Base-by-base conservation (phyloP, 1,140 invertebrate genomes). In the Colletes gigas region DNA sequence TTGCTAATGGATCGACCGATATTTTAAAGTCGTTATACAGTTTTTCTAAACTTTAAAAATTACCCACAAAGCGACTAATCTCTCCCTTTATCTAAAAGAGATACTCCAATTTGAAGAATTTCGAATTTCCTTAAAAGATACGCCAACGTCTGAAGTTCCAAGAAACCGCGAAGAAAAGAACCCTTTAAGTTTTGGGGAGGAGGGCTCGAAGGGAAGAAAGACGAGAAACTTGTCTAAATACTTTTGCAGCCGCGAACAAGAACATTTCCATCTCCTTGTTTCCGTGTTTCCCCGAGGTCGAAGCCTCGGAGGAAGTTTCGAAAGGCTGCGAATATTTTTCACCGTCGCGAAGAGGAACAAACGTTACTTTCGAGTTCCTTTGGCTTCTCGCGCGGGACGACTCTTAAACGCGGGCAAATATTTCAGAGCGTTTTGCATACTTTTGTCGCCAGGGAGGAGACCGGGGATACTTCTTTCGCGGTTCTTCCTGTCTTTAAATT, bases 401-500 rank as follows among this genome's bases (percentile, higher is more conserved):
- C 60, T 62, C 30, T 15, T 17, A n/a, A 41, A 63, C 60, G 60
- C 30, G 7, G 60, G 15, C 30, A 17, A 41, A 41, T 30, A 39
- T 41, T 63, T 41, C 14, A 63, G 60, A 63, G 60, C 15, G 60
- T 41, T 63, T 63, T 39, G 30, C 30, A 63, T 63, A 63, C 17
- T 63, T 63, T 63, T 17, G 55, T 57, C 55, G 55, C 60, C 12
- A 10, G 55, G 39, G 68, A 62, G 19, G 4, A 47, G 44, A 62
- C 62, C 62, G 7, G 14, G 39, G 14, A 47, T 41, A 50, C 19
- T 71, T 55, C 57, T 47, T 52, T 54, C n/a, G 65, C 15, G 65
- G 71, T 76, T 81, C 59, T 69, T 39, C 39, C 12, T 66, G 55
- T 59, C 62, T 71, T 83, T 55, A 39, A 57, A 66, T 54, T 21